Evolutionary conservation across 2,888 invertebrate species (phyloP).

Genomic region (Cataglyphis livida): DNA sequence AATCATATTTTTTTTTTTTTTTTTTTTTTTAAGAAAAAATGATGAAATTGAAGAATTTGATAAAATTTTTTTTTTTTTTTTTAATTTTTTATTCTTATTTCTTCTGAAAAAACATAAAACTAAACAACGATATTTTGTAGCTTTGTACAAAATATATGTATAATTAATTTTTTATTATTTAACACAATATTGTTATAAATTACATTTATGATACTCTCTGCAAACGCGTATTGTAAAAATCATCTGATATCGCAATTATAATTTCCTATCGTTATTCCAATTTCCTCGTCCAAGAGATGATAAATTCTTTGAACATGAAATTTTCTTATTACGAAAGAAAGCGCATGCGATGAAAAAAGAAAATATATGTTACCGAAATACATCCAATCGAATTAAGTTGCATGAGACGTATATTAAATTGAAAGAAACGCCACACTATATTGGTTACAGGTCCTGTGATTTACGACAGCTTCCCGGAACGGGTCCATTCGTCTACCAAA

Average conservation of each 20-base stretch:
- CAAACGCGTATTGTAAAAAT: not conserved
- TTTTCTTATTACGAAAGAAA: not conserved
- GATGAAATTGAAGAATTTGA: not conserved
- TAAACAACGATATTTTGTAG: not conserved
- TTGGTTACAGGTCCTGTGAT: slow-evolving; percentile 23
- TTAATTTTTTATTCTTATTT: not conserved
- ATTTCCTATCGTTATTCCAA: not conserved
- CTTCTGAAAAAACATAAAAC: not conserved
- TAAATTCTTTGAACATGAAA: not conserved
- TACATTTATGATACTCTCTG: not conserved
- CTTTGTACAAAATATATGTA: not conserved
- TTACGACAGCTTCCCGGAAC: slow-evolving; percentile 50
- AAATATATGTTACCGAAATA: not conserved
- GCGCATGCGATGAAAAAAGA: not conserved
- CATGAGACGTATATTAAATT: slow-evolving; percentile 47
- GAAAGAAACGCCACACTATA: slow-evolving; percentile 22
- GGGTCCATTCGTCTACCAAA: slow-evolving; percentile 47
- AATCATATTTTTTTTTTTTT: not conserved
- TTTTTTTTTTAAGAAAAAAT: not conserved
- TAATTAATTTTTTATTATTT: not conserved
- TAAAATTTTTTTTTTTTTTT: not conserved
- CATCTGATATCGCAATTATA: not conserved
- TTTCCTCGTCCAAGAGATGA: not conserved
- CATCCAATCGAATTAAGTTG: slow-evolving; percentile 27
- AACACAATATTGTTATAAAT: not conserved